Conservation (phyloP, 2,797 vertebrate species). For the Sternarchorhynchus goeldii region DNA sequence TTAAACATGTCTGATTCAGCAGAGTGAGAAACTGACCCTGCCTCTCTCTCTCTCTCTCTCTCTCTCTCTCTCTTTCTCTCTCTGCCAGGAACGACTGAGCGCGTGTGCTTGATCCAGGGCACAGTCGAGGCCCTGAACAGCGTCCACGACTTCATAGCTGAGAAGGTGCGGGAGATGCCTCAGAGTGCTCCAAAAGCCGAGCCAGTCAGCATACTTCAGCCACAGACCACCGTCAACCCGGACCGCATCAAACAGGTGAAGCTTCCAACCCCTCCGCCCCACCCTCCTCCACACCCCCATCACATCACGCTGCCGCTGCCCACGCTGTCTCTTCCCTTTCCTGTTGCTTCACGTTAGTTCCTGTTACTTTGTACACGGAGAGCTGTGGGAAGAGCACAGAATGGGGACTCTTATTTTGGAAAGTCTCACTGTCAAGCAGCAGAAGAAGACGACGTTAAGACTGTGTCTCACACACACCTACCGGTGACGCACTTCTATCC, state of each 20-base stretch:
- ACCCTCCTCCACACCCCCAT: background rate
- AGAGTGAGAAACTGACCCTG: constrained; percentile 3
- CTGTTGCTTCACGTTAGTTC: constrained; percentile 22
- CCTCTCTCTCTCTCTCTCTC: constrained; percentile 20
- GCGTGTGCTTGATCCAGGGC: constrained; percentile 91
- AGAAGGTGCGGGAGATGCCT: constrained; percentile 93
- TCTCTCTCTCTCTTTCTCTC: background rate
- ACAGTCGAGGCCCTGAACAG: constrained; percentile 90
- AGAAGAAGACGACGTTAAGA: background rate
- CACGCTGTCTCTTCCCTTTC: constrained; percentile 10
- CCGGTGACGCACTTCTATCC: background rate
- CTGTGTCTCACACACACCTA: background rate
- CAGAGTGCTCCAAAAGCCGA: constrained; percentile 91
- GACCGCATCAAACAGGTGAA: constrained; percentile 94
- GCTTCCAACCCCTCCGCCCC: constrained; percentile 2
- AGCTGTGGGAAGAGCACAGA: background rate
- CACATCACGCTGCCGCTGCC: background rate
- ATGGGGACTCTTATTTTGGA: background rate
- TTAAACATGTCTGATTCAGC: background rate
- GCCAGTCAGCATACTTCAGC: constrained; percentile 88
- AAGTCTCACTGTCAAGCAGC: background rate
- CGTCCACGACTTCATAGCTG: constrained; percentile 91
- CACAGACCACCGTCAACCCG: constrained; percentile 91
- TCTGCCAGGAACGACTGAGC: constrained; percentile 87
- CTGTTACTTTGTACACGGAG: constrained; percentile 12